A percentile compares a stretch with the other conserved stretches of the same genome.
Evolutionary conservation across 2,797 vertebrate genomes (phyloP).

Genomic region (Lagodon rhomboides): DNA sequence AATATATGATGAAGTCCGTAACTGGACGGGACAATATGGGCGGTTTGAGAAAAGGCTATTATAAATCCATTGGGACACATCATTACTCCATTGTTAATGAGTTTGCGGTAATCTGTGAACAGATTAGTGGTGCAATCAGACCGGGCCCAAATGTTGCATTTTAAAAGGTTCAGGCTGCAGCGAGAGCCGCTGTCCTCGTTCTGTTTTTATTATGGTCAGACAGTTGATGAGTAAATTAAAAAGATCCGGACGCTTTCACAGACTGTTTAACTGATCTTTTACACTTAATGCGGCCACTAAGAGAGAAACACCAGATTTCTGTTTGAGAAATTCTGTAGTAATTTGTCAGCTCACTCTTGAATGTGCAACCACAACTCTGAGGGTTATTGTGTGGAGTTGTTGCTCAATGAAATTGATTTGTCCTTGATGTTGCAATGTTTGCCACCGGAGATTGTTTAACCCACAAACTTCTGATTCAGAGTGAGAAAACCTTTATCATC

Average conservation of each 20-base stretch:
- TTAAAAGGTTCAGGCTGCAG: constrained; percentile 53
- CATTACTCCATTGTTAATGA: constrained; percentile 75
- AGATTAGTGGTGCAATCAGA: constrained; percentile 79
- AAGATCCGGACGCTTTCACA: constrained; percentile 1
- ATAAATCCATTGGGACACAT: constrained; percentile 67
- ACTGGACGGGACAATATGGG: constrained; percentile 45
- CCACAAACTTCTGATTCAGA: background rate
- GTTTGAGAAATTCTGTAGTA: too few relatives aligned
- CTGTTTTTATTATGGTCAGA: constrained; percentile 15
- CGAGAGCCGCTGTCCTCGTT: constrained; percentile 24
- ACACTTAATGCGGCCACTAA: background rate
- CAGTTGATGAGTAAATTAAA: constrained; percentile 3
- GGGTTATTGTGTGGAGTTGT: background rate
- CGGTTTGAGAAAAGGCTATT: constrained; percentile 64
- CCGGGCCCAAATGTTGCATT: constrained; percentile 64
- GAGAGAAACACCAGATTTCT: background rate
- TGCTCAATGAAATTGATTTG: background rate
- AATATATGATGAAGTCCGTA: constrained; percentile 5
- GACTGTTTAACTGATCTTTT: background rate
- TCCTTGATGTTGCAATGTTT: background rate
- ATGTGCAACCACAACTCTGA: background rate
- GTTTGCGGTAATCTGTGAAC: constrained; percentile 75
- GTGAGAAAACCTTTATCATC: background rate
- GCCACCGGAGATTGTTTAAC: background rate
- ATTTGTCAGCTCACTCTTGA: background rate